These are phyloP conservation scores for Pissodes strobi DNA, from an alignment of 1,140 invertebrate species.

Conservation along the genomic window DNA sequence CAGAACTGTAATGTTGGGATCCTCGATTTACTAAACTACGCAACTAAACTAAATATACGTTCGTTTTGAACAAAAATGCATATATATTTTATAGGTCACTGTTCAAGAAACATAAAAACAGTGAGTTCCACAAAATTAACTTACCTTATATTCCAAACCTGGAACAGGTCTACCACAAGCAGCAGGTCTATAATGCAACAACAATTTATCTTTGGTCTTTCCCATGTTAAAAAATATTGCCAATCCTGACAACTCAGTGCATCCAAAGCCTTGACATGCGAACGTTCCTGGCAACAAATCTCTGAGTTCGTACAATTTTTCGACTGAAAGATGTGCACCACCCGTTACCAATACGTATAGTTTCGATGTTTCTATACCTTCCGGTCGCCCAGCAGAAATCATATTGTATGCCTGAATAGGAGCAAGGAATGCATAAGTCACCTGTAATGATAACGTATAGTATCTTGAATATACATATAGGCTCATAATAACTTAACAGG, in stretches of 20 bases:
- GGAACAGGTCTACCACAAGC: constrained; percentile 42
- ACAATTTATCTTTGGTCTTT: constrained; percentile 37
- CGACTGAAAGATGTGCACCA: constrained; percentile 38
- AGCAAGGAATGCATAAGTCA: constrained; percentile 47
- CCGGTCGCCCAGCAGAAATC: constrained; percentile 50
- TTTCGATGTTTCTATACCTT: constrained; percentile 43
- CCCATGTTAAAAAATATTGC: constrained; percentile 39
- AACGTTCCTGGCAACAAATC: constrained; percentile 49
- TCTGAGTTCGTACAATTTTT: constrained; percentile 36
- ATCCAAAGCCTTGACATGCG: constrained; percentile 44
- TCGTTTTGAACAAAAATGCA: too few relatives aligned
- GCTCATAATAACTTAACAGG: too few relatives aligned
- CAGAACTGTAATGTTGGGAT: too few relatives aligned
- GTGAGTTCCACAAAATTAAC: constrained; percentile 42
- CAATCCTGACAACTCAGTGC: constrained; percentile 45
- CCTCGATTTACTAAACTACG: too few relatives aligned
- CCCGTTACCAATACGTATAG: constrained; percentile 38
- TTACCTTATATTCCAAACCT: constrained; percentile 47
- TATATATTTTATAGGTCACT: too few relatives aligned
- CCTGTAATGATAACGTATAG: too few relatives aligned
- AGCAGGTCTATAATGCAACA: constrained; percentile 40
- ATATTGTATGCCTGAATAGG: constrained; percentile 53
- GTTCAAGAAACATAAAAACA: too few relatives aligned
- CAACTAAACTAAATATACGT: too few relatives aligned
- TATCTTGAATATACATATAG: too few relatives aligned